Conservation (phyloP, 1,140 invertebrate species). For the Zaprionus nigranus region DNA sequence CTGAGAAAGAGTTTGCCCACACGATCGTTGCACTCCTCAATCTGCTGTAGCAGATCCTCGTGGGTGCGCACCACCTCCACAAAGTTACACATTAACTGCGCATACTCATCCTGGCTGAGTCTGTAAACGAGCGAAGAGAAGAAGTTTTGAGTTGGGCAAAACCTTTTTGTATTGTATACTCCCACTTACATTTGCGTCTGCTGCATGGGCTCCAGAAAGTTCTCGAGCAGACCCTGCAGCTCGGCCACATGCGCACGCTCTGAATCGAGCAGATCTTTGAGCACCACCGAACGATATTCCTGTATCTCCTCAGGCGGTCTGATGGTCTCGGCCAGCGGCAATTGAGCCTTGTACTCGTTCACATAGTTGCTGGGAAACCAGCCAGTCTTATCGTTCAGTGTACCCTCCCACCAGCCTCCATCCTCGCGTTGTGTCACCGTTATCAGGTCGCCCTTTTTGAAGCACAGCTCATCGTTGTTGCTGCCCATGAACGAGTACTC, state of each 20-base stretch:
- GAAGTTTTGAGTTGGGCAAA: background rate
- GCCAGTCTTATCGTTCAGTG: conserved; percentile 96
- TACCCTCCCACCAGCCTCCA: conserved; percentile 99
- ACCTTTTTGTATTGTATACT: background rate
- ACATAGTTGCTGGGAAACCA: conserved; percentile 99
- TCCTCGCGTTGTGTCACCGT: conserved; percentile 96
- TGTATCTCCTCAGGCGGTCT: conserved; percentile 89
- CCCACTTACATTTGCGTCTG: conserved; percentile 92
- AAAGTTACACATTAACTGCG: conserved; percentile 94
- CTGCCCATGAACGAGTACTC: conserved; percentile 96
- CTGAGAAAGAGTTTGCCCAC: conserved; percentile 96
- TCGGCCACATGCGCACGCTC: conserved; percentile 95
- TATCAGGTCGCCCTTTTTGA: conserved; percentile 98
- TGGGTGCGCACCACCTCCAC: conserved; percentile 94
- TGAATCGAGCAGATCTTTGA: conserved; percentile 96
- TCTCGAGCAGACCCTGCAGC: conserved; percentile 92
- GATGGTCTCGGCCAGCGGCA: conserved; percentile 85
- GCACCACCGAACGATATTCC: conserved; percentile 92
- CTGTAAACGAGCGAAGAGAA: conserved; percentile 84
- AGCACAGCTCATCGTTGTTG: conserved; percentile 98
- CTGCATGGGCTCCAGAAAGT: conserved; percentile 93
- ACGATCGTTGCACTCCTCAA: conserved; percentile 94
- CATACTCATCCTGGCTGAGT: conserved; percentile 93
- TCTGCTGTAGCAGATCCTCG: conserved; percentile 90
- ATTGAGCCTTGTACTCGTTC: conserved; percentile 91